Base-by-base conservation (phyloP, 2,888 invertebrate species). In the Drosophila atroscutellata region DNA sequence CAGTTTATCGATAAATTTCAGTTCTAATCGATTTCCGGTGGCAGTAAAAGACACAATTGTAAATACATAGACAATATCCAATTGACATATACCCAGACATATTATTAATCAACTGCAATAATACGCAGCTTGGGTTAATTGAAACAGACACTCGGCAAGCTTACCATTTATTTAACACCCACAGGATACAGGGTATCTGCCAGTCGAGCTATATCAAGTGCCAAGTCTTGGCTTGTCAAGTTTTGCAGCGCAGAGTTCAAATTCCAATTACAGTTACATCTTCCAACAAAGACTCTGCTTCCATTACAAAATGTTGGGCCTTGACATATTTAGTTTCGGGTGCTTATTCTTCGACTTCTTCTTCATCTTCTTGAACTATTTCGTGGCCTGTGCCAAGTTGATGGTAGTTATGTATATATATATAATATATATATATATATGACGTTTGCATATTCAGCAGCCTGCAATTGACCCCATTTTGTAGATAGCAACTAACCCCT, bases 401-500 rank as follows among this genome's bases (percentile, higher is more conserved):
- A 9, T 45, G 20, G 45, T 45, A 20, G 20, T 45, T 45, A 45
- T 20, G 0, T 45, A 13, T 45, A 45, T 7, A 13, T 32, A 62
- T 59, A 58, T 58, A 61, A 59, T 50, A 11, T 57, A 57, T 56
- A 55, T 45, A 15, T 3, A 20, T 15, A 8, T 20, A 20, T 15
- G 15, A 45, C 20, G 45, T 45, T 45, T 45, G 45, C 45, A 45
- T 45, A 24, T 45, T 45, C 83, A 85, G 80, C 65, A 65, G 77
- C 57, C 76, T 76, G 80, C 76, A 87, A 70, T 80, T 83, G 83
- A 83, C 83, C 83, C 64, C 69, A 51, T 77, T 83, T 72, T 52
- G 42, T 13, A 30, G 32, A 47, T 64, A 73, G 52, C 55, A 18
- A 34, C 54, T 36, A 24, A 20, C 45, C 26, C 34, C 56, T 7